Evolutionary conservation across 2,888 invertebrate species (phyloP), one percentile per base, ranked within the genome.

Genomic region (Chymomyza fuscimana): DNA sequence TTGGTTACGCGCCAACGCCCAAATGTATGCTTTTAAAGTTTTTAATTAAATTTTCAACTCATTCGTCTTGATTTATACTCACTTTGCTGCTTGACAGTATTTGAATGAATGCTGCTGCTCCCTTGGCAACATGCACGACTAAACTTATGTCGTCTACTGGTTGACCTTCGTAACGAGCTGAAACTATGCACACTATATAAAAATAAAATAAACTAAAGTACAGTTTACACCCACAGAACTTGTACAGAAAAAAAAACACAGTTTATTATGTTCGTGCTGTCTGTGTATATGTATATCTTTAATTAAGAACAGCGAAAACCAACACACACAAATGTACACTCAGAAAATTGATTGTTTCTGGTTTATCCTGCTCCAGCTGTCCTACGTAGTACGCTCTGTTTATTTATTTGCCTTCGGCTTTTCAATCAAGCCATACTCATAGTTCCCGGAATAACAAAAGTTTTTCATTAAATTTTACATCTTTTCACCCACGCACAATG

Each of bases 351-450:
- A 60, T 36, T 60, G 32, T 60, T 60, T 60, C 25, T 60, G 25
- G 19, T n/a, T 50, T 58, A 22, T 58, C 12, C 40, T 4, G 40
- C 40, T 46, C 2, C 40, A 12, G 40, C 40, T 46, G 40, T 46
- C 40, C 40, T 46, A 12, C 12, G 12, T 15, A 46, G 40, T 46
- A 12, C 12, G 40, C 40, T 12, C 60, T 63, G 66, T 54, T 65
- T 76, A 52, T 83, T 58, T 58, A 80, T 86, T 86, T 83, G 75
- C 82, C 78, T 79, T 63, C 66, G 72, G 80, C 71, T 74, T 83
- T 83, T 83, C 84, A 82, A 85, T 82, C 86, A 85, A 76, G 69
- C 77, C 72, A n/a, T 60, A n/a, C n/a, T n/a, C 52, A 19, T 19
- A 7, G 52, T 7, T 12, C 15, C 52, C 16, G 19, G 52, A 1